These are phyloP conservation scores for Philhelius pedissequus DNA, from an alignment of 2,888 invertebrate species.

Conservation along the genomic window DNA sequence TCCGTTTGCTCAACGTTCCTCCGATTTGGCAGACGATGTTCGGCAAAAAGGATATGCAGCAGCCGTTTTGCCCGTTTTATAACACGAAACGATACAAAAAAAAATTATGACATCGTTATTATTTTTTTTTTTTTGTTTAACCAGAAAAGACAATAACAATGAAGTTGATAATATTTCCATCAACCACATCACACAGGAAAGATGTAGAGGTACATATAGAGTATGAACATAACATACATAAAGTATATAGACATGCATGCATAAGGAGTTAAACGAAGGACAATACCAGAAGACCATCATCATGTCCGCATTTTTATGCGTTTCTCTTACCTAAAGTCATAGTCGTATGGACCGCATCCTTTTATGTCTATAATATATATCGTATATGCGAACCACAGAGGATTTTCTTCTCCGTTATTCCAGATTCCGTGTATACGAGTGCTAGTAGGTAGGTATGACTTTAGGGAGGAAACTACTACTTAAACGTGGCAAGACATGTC, in stretches of 20 bases:
- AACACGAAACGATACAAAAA: constrained; percentile 39
- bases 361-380: neutral
- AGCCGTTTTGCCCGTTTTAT: constrained; percentile 24
- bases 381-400: neutral
- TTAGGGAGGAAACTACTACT: constrained; percentile 62
- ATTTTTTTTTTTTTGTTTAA: constrained; percentile 25
- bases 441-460: constrained; percentile 37
- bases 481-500: constrained; percentile 66
- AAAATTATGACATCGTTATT: constrained; percentile 36
- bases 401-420: neutral
- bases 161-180: constrained; percentile 61
- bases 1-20: constrained; percentile 72
- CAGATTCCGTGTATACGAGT: neutral
- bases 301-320: constrained; percentile 64
- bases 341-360: neutral
- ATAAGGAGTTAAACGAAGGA: constrained; percentile 35
- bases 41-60: neutral
- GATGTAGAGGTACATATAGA: neutral
- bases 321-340: constrained; percentile 9
- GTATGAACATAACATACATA: neutral
- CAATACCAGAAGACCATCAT: constrained; percentile 34
- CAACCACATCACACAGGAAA: constrained; percentile 52
- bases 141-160: constrained; percentile 53
- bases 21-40: constrained; percentile 22
- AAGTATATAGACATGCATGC: constrained; percentile 11